Base-by-base conservation (phyloP, 2,797 vertebrate genomes). In the Phoeniculus purpureus region DNA sequence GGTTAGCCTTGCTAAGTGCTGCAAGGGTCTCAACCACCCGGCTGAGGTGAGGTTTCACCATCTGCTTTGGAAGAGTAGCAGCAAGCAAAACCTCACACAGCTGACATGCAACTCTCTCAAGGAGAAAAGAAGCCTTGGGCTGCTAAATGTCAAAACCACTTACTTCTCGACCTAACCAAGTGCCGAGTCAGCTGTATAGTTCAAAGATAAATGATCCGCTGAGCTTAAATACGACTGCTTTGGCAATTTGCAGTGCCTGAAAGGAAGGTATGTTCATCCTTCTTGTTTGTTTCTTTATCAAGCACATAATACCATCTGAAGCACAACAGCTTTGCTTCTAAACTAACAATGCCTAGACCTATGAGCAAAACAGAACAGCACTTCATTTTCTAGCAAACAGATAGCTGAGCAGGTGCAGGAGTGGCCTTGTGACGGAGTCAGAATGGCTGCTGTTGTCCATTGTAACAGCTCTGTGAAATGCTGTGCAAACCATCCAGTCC, bases 121-220 rank as follows among this genome's bases (percentile, higher is more conserved):
- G 94, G 86, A 97, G 92, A 95, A 96, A 95, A 95, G 90, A 93
- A 94, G 90, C 89, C 94, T 96, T 79, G 52, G 96, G 88, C 90
- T 83, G 73, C 75, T 92, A 80, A 93, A 87, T 85, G 91, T 95
- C 94, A 97, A 89, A 97, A 81, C 7, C 17, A 3, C 81, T 96
- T 93, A 92, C 81, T 96, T 95, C 84, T 95, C 65, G 89, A 81
- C 83, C 61, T 31, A 79, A 70, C 43, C 66, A 86, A 94, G 51
- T 87, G 90, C 93, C 66, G 15, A 92, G 64, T 97, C 96, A 97
- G 95, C 92, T 94, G 59, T 32, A 72, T 72, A 65, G 75, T 81
- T 73, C 58, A 58, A 95, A 94, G 74, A 93, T 81, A 86, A 96
- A 82, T 86, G 85, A 95, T 65, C 83, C 68, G 74, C 51, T 47